Conservation (phyloP, 2,797 vertebrate species). For the Hippoglossus hippoglossus region DNA sequence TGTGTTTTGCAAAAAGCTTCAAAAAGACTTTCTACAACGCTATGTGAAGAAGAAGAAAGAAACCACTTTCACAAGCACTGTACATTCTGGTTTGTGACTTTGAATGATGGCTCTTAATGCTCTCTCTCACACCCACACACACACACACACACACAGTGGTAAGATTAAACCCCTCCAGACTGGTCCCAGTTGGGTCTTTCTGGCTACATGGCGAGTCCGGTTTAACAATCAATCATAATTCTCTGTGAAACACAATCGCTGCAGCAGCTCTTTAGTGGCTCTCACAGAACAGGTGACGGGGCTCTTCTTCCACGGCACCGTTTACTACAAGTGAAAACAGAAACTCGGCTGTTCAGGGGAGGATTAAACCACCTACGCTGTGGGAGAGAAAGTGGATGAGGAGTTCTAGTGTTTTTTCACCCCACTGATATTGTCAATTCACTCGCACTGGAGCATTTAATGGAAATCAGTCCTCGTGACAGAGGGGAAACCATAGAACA, state of each 20-base stretch:
- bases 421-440: conserved; percentile 71
- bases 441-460: conserved; percentile 79
- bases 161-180: conserved; percentile 58
- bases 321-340: conserved; percentile 82
- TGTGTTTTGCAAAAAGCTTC: too few relatives aligned
- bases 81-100: not conserved
- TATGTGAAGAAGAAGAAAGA: too few relatives aligned
- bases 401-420: conserved; percentile 46
- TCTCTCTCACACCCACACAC: conserved; percentile 25
- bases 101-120: not conserved
- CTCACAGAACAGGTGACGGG: conserved; percentile 69
- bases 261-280: conserved; percentile 60
- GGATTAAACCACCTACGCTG: conserved; percentile 46
- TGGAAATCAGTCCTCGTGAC: conserved; percentile 81
- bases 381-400: conserved; percentile 41
- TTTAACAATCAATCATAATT: conserved; percentile 71
- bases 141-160: conserved; percentile 24
- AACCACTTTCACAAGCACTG: not conserved
- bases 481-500: conserved; percentile 79
- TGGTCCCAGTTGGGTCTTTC: conserved; percentile 64
- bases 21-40: not conserved
- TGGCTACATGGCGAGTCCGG: conserved; percentile 55
- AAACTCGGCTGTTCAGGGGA: conserved; percentile 67
- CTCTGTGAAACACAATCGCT: conserved; percentile 61
- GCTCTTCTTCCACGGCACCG: conserved; percentile 67